These are phyloP conservation scores for Aphelenchoides bicaudatus DNA, from an alignment of 2,888 invertebrate genomes.

Conservation along the genomic window DNA sequence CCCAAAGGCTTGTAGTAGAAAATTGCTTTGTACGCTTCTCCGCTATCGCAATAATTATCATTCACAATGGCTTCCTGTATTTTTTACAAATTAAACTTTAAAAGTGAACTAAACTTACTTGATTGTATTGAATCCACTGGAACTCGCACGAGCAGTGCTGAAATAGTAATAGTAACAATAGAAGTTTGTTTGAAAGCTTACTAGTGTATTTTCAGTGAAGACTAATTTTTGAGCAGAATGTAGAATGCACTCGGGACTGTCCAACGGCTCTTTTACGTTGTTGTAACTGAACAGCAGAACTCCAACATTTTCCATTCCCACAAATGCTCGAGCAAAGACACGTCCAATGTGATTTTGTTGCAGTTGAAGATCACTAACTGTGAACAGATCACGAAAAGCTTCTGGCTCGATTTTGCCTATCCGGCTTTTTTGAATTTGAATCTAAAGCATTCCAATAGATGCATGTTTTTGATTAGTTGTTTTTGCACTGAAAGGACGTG, in stretches of 20 bases:
- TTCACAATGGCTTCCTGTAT: constrained; percentile 26
- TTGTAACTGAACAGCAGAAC: constrained; percentile 33
- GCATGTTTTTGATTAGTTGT: constrained; percentile 3
- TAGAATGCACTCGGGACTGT: constrained; percentile 33
- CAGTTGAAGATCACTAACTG: constrained; percentile 37
- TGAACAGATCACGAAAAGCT: constrained; percentile 34
- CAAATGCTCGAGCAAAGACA: constrained; percentile 35
- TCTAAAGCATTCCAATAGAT: constrained; percentile 27
- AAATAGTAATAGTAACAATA: too few species aligned
- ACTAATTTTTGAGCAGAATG: constrained; percentile 37
- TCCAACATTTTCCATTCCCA: constrained; percentile 36
- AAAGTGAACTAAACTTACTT: constrained; percentile 15
- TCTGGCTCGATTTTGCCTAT: constrained; percentile 37
- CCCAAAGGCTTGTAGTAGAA: constrained; percentile 36
- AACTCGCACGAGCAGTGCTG: constrained; percentile 35
- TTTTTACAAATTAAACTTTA: constrained; percentile 25
- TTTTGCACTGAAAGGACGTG: constrained; percentile 3
- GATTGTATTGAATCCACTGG: constrained; percentile 35
- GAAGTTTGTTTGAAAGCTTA: too few species aligned
- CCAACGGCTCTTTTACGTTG: constrained; percentile 27
- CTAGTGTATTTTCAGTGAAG: constrained; percentile 38
- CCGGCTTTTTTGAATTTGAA: constrained; percentile 36
- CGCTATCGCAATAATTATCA: constrained; percentile 40
- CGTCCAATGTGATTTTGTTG: constrained; percentile 38
- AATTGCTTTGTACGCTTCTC: constrained; percentile 38